Evolutionary conservation across 2,888 invertebrate species (phyloP).

Genomic region (Allygus modestus): DNA sequence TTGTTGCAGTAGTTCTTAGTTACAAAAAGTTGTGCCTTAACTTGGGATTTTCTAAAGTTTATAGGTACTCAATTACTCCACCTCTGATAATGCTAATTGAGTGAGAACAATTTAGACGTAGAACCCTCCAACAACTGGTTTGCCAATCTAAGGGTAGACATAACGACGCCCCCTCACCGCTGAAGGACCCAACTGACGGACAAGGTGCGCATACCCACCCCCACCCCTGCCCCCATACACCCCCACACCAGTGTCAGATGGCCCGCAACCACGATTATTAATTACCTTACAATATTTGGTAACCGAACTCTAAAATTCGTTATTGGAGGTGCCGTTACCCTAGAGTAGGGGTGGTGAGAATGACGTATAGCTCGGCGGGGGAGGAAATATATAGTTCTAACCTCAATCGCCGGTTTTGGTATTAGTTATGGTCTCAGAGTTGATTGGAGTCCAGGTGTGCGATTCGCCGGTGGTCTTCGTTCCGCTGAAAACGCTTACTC

Average conservation of each 20-base stretch:
- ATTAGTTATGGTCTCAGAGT: not conserved
- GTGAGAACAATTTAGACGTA: too few species aligned
- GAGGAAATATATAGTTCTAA: not conserved
- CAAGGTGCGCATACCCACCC: slow-evolving; percentile 49
- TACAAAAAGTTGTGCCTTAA: too few species aligned
- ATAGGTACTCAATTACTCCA: too few species aligned
- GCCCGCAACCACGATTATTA: slow-evolving; percentile 58
- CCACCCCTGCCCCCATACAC: slow-evolving; percentile 6
- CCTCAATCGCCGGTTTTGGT: not conserved
- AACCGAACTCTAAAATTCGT: slow-evolving; percentile 42
- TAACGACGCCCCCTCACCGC: slow-evolving; percentile 7
- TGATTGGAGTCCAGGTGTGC: slow-evolving; percentile 32
- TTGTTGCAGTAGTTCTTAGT: too few species aligned
- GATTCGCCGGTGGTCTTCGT: not conserved
- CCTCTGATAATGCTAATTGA: too few species aligned
- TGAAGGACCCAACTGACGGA: slow-evolving; percentile 56
- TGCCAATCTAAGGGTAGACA: not conserved
- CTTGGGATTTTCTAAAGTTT: too few species aligned
- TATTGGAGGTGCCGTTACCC: not conserved
- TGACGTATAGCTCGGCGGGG: not conserved
- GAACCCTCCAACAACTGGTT: too few species aligned
- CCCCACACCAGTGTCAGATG: slow-evolving; percentile 52
- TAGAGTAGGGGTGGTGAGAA: slow-evolving; percentile 5
- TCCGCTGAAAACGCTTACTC: too few species aligned
- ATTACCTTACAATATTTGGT: slow-evolving; percentile 59